Evolutionary conservation across 2,888 invertebrate genomes (phyloP).

Genomic region (Phengaris alcon): DNA sequence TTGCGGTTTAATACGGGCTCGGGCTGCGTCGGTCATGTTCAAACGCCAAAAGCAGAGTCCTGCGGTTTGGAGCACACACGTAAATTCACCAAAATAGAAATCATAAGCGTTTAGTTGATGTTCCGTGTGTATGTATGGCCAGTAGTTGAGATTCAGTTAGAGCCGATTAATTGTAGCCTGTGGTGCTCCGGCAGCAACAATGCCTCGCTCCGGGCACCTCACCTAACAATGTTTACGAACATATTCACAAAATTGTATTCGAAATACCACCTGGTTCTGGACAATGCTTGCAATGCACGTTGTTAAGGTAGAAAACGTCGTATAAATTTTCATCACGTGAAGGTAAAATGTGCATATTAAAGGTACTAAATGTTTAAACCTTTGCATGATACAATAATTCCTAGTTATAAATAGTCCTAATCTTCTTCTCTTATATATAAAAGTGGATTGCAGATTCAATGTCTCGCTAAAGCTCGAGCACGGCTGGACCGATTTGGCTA

Average conservation of each 20-base stretch:
- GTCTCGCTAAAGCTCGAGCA: no score
- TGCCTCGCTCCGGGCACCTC: constrained; percentile 46
- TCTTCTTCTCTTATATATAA: no score
- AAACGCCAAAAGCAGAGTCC: constrained; percentile 65
- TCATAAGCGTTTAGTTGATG: constrained; percentile 51
- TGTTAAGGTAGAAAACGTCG: not conserved
- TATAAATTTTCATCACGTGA: not conserved
- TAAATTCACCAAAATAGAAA: constrained; percentile 54
- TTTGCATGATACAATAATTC: not conserved
- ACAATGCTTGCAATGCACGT: constrained; percentile 9
- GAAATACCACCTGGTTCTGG: constrained; percentile 26
- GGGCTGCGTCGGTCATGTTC: constrained; percentile 55
- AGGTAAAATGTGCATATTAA: not conserved
- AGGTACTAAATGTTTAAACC: not conserved
- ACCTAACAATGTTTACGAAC: constrained; percentile 39
- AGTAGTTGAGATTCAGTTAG: constrained; percentile 48
- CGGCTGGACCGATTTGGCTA: no score
- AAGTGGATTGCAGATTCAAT: no score
- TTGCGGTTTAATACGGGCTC: constrained; percentile 56
- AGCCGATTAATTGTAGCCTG: constrained; percentile 63
- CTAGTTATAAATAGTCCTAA: not conserved
- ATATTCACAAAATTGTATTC: constrained; percentile 37
- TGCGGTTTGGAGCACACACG: constrained; percentile 56
- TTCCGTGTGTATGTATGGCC: constrained; percentile 47
- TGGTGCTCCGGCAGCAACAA: constrained; percentile 53